Evolutionary conservation across 2,797 vertebrate species (phyloP).

Genomic region (Sylvia borin): DNA sequence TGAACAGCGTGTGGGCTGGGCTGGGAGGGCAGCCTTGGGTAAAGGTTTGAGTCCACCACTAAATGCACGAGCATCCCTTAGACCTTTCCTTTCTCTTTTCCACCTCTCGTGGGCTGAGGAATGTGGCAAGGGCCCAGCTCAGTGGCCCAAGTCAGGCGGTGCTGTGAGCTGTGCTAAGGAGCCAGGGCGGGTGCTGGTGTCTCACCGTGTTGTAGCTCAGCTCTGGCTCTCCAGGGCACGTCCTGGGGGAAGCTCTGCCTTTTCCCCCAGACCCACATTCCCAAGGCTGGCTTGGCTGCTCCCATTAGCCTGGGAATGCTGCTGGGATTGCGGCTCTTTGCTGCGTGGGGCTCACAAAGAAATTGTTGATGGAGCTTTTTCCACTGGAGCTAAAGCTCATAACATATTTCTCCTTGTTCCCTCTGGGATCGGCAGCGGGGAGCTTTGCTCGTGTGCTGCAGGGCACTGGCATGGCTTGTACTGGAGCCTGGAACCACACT

Average conservation of each 20-base stretch:
- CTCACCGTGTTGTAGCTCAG: background rate
- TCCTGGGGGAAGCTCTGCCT: background rate
- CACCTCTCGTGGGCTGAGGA: background rate
- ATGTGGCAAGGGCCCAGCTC: background rate
- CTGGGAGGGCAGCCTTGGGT: background rate
- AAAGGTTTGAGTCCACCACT: background rate
- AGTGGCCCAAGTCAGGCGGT: background rate
- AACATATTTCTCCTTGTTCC: background rate
- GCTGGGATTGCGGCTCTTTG: background rate
- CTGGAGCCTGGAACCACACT: background rate
- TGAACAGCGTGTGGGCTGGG: background rate
- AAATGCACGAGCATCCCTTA: background rate
- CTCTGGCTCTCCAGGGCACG: background rate
- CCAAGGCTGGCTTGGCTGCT: background rate
- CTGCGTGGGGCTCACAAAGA: fast-evolving
- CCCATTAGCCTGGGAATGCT: background rate
- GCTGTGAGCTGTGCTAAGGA: background rate
- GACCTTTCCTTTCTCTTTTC: background rate
- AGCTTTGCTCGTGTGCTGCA: background rate
- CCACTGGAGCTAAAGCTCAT: background rate
- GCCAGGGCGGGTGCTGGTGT: background rate
- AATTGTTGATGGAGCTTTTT: conserved; percentile 33
- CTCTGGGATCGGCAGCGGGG: background rate
- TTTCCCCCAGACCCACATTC: background rate
- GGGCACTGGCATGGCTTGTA: conserved; percentile 26